Conservation (phyloP, 2,113 vertebrate genomes). For the Rhombomys opimus region DNA sequence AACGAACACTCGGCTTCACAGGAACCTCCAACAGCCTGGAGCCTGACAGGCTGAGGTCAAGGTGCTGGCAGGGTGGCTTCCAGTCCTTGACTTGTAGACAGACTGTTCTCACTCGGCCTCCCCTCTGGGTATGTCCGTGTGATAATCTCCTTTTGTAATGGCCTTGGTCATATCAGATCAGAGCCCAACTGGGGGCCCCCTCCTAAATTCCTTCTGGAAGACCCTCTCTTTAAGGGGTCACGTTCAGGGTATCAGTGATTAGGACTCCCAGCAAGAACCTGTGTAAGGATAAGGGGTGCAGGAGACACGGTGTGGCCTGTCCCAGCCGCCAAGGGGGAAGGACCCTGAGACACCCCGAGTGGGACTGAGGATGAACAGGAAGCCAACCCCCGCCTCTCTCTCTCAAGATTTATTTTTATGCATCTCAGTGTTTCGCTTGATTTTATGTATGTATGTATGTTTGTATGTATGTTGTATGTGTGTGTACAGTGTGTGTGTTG, state of each 20-base stretch:
- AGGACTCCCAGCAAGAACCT: background rate
- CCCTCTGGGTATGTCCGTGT: background rate
- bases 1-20: fast-evolving
- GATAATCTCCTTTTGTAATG: background rate
- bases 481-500: background rate
- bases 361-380: background rate
- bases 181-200: no score
- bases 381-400: background rate
- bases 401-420: background rate
- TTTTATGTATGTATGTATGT: background rate
- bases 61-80: background rate
- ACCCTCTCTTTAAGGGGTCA: background rate
- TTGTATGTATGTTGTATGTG: no score
- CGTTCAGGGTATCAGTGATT: fast-evolving
- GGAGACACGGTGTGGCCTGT: background rate
- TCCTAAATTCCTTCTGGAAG: background rate
- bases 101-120: fast-evolving
- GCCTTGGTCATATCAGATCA: fast-evolving
- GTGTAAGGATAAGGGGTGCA: background rate
- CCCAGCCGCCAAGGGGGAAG: background rate
- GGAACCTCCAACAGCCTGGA: background rate
- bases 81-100: background rate
- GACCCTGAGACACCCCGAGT: background rate
- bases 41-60: background rate
- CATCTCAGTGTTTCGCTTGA: background rate